These are phyloP conservation scores for Philopedon plagiatum DNA, from an alignment of 2,888 invertebrate species.

Conservation along the genomic window DNA sequence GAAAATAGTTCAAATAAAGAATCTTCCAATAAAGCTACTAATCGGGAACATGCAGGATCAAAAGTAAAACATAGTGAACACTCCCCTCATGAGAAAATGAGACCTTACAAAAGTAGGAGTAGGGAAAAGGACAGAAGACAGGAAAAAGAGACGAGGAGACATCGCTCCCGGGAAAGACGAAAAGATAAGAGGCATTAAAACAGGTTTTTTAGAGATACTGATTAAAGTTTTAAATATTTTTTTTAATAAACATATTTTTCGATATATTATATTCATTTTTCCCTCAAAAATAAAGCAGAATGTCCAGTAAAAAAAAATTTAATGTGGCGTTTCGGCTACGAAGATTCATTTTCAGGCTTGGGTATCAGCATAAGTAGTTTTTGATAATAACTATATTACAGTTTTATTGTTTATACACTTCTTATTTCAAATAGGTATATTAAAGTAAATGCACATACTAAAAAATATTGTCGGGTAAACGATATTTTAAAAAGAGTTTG, in stretches of 20 bases:
- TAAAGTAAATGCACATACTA: background rate
- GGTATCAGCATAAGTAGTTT: too few species aligned
- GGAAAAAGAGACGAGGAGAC: conserved; percentile 18
- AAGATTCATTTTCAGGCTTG: too few species aligned
- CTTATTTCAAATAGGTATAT: too few species aligned
- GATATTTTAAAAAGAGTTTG: conserved; percentile 17
- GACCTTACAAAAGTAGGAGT: background rate
- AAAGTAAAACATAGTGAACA: background rate
- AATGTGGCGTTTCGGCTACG: too few species aligned
- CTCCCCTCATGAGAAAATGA: conserved; percentile 6
- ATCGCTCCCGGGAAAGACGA: conserved; percentile 9
- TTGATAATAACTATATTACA: too few species aligned
- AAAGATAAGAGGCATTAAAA: conserved; percentile 17
- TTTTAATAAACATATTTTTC: conserved; percentile 17
- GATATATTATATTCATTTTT: background rate
- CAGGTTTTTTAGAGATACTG: background rate
- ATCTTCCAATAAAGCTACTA: background rate
- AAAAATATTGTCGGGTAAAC: background rate
- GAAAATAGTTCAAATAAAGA: background rate
- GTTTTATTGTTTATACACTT: too few species aligned
- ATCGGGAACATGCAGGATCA: background rate
- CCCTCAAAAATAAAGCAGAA: background rate
- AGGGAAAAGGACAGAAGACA: conserved; percentile 13
- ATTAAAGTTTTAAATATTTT: background rate
- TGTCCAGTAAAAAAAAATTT: background rate